Conservation (phyloP, 2,797 vertebrate genomes). For the Malurus leucopterus region DNA sequence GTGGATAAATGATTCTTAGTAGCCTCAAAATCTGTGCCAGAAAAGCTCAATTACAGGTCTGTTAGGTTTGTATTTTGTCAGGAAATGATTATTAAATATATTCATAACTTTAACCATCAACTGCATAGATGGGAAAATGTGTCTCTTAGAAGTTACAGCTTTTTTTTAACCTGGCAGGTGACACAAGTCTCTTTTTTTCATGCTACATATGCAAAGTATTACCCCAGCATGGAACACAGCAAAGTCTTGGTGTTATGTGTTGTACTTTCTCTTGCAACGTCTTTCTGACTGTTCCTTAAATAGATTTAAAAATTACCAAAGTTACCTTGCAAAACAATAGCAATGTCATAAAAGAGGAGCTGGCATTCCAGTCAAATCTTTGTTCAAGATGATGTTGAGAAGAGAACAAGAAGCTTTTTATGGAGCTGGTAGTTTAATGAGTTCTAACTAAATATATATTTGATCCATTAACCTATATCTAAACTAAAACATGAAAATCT, state of each 20-base stretch:
- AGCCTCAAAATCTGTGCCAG: background rate
- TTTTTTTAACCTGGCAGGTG: conserved; percentile 24
- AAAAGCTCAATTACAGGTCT: background rate
- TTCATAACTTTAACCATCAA: background rate
- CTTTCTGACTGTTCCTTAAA: background rate
- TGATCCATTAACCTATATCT: background rate
- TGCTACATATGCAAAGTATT: background rate
- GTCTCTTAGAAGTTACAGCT: background rate
- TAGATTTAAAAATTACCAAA: background rate
- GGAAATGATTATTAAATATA: background rate
- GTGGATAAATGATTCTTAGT: background rate
- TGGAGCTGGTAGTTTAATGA: conserved; percentile 44
- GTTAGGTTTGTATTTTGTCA: background rate
- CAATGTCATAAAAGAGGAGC: background rate
- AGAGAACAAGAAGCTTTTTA: background rate
- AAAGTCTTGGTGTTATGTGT: background rate
- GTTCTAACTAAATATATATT: conserved; percentile 11
- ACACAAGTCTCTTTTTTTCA: background rate
- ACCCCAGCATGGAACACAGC: background rate
- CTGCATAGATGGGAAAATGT: background rate
- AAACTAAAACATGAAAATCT: background rate
- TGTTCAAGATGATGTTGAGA: background rate
- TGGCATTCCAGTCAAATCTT: background rate
- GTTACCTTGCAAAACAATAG: background rate
- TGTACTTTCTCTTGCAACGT: background rate